A percentile compares a stretch with the other conserved stretches of the same genome.
These are phyloP conservation scores for Pocillopora meandrina DNA, from an alignment of 92 coral and sea anemone species.

Conservation along the genomic window DNA sequence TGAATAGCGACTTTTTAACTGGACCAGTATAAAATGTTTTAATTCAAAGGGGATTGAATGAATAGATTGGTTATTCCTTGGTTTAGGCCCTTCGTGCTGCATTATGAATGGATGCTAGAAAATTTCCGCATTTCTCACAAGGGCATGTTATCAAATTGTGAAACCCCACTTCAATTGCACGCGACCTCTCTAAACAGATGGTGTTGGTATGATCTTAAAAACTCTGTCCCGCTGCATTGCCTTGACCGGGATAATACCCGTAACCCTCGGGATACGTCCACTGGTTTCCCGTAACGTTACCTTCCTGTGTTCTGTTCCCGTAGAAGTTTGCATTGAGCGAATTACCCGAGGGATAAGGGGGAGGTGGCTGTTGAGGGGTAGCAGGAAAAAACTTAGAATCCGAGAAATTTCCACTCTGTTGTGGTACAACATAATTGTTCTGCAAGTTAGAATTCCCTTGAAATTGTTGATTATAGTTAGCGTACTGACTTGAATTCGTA, in stretches of 20 bases:
- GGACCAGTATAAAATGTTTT: not conserved
- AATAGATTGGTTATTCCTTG: not conserved
- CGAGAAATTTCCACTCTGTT: conserved; percentile 34
- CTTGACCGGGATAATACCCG: conserved; percentile 51
- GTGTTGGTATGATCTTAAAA: conserved; percentile 8
- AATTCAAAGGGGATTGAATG: not conserved
- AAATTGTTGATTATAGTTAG: conserved; percentile 19
- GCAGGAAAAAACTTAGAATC: conserved; percentile 18
- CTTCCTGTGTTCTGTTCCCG: conserved; percentile 12
- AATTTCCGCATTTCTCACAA: not conserved
- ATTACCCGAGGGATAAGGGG: conserved; percentile 35
- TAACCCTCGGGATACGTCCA: conserved; percentile 49
- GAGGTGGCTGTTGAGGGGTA: conserved; percentile 40
- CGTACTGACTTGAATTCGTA: conserved; percentile 24
- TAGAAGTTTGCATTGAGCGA: conserved; percentile 22
- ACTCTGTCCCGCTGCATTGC: conserved; percentile 40
- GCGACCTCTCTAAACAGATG: too few species aligned
- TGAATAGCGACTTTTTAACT: not conserved
- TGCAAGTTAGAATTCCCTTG: conserved; percentile 20
- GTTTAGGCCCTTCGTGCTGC: not conserved
- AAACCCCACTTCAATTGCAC: too few species aligned
- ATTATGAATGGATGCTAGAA: not conserved
- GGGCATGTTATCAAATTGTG: too few species aligned
- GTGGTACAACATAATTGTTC: conserved; percentile 27
- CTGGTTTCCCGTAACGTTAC: conserved; percentile 29